phyloP scores from a whole-genome alignment of 1,140 invertebrate genomes.

The Holotrichia oblita region DNA sequence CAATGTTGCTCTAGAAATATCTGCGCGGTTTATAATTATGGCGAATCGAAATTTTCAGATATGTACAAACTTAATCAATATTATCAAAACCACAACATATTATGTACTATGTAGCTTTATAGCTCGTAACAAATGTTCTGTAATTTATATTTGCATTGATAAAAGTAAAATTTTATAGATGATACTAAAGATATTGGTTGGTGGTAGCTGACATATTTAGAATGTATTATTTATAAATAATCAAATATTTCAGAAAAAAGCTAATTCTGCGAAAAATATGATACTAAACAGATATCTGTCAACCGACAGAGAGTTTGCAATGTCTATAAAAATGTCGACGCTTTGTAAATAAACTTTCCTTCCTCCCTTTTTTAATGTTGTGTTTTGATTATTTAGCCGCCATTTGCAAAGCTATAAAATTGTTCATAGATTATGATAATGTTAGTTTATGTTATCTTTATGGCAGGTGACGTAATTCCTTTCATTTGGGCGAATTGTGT shows the following conservation, averaged over 20 bases:
- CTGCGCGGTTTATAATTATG: neutral
- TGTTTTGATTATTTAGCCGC: neutral
- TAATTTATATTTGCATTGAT: no score
- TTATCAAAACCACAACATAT: no score
- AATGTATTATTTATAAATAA: neutral
- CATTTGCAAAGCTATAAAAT: slow-evolving; percentile 6
- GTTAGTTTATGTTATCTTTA: neutral
- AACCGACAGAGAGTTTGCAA: neutral
- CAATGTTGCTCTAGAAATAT: slow-evolving; percentile 8
- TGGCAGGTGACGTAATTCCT: no score
- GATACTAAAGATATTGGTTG: no score
- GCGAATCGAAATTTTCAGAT: no score
- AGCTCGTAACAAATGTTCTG: no score
- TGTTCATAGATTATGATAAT: neutral
- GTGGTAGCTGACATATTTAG: neutral
- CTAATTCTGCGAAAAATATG: slow-evolving; percentile 18
- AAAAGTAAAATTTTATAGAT: no score
- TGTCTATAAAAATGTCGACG: slow-evolving; percentile 1
- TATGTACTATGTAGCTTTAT: no score
- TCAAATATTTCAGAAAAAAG: neutral
- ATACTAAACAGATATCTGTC: slow-evolving; percentile 1
- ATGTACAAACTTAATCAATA: no score
- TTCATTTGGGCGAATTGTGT: no score
- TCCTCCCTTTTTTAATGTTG: neutral
- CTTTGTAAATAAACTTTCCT: neutral